Percentiles rank a stretch among this genome's conserved stretches.
These are phyloP conservation scores for Sesia bembeciformis DNA, from an alignment of 2,888 invertebrate genomes.

Conservation along the genomic window DNA sequence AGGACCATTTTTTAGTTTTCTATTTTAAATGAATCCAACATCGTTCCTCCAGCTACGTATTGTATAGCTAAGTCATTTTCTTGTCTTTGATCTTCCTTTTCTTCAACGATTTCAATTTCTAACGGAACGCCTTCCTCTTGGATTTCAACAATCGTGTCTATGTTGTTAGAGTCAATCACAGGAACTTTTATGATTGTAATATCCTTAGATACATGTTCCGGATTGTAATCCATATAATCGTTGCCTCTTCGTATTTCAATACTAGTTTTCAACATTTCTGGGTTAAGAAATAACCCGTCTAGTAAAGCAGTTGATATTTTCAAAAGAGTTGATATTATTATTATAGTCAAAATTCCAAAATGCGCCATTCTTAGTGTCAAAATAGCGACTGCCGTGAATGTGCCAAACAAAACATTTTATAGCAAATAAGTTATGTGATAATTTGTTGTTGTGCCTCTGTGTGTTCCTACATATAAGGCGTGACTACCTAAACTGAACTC, in stretches of 20 bases:
- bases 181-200: slow-evolving; percentile 13
- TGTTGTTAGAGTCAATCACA: background rate
- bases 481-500: background rate
- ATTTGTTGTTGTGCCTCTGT: slow-evolving; percentile 7
- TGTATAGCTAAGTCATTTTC: background rate
- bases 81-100: background rate
- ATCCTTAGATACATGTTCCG: slow-evolving; percentile 16
- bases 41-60: background rate
- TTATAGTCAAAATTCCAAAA: slow-evolving; percentile 14
- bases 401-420: slow-evolving; percentile 12
- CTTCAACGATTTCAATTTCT: background rate
- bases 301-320: slow-evolving; percentile 15
- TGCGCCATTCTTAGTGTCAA: slow-evolving; percentile 31
- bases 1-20: no score
- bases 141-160: slow-evolving; percentile 12
- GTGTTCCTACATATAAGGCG: background rate
- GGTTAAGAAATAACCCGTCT: slow-evolving; percentile 37
- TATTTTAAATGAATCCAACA: background rate
- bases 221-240: slow-evolving; percentile 47
- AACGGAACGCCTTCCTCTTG: slow-evolving; percentile 2
- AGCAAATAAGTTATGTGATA: slow-evolving; percentile 14
- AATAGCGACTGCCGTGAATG: slow-evolving; percentile 10
- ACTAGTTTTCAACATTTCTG: slow-evolving; percentile 37
- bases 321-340: slow-evolving; percentile 23
- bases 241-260: slow-evolving; percentile 31